These are phyloP conservation scores for Pagrus major DNA, from an alignment of 2,113 vertebrate species.

Conservation along the genomic window DNA sequence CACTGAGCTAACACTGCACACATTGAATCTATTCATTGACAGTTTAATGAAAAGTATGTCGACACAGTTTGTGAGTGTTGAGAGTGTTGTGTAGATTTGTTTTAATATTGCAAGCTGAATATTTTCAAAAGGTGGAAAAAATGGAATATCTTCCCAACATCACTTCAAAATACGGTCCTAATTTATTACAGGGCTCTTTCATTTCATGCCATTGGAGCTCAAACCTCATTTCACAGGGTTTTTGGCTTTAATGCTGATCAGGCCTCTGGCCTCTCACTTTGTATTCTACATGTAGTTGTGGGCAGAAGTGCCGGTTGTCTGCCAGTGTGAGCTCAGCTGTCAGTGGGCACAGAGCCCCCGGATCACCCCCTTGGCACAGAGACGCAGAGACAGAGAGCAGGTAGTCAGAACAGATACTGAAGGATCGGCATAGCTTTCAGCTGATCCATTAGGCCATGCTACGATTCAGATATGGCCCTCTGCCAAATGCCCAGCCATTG, in stretches of 20 bases:
- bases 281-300: conserved; percentile 37
- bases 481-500: conserved; percentile 66
- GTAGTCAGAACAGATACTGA: conserved; percentile 59
- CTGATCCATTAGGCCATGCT: conserved; percentile 77
- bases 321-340: conserved; percentile 73
- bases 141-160: neutral
- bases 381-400: conserved; percentile 56
- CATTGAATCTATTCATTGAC: neutral
- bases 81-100: neutral
- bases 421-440: conserved; percentile 69
- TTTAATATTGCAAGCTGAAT: neutral
- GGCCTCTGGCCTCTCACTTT: conserved; percentile 18
- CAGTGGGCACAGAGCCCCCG: conserved; percentile 42
- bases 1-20: neutral
- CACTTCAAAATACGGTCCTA: neutral
- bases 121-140: neutral
- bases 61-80: neutral
- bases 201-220: neutral
- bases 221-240: neutral
- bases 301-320: conserved; percentile 57
- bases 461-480: conserved; percentile 57
- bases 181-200: neutral
- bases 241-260: conserved; percentile 27
- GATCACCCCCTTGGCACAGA: conserved; percentile 65
- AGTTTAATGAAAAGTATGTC: neutral